Percentiles rank a stretch among this genome's conserved stretches.
These are phyloP conservation scores for Lycaena phlaeas DNA, from an alignment of 2,888 invertebrate genomes.

Conservation along the genomic window DNA sequence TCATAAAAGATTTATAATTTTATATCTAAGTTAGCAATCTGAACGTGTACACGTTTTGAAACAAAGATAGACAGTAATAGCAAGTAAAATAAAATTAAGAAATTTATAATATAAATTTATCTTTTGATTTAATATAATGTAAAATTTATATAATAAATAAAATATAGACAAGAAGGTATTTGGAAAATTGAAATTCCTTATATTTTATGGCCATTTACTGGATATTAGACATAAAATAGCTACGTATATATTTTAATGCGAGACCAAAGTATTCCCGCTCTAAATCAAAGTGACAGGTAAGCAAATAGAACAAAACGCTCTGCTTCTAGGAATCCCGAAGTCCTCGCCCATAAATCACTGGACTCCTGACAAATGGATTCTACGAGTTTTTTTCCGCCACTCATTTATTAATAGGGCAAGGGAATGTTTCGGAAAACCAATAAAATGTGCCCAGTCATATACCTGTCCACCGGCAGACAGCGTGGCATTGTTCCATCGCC, in stretches of 20 bases:
- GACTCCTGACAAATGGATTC: slow-evolving; percentile 70
- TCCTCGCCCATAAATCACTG: slow-evolving; percentile 67
- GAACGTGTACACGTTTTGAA: too few relatives aligned
- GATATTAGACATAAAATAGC: too few relatives aligned
- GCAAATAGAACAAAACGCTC: slow-evolving; percentile 69
- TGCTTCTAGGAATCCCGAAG: slow-evolving; percentile 66
- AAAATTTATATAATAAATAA: too few relatives aligned
- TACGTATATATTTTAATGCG: slow-evolving; percentile 16
- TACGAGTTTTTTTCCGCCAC: slow-evolving; percentile 63
- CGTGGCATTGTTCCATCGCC: slow-evolving; percentile 62
- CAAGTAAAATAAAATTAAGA: too few relatives aligned
- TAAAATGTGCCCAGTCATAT: slow-evolving; percentile 73
- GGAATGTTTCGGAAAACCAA: slow-evolving; percentile 72
- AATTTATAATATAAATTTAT: too few relatives aligned
- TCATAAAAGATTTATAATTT: too few relatives aligned
- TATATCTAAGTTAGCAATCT: too few relatives aligned
- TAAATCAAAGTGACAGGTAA: slow-evolving; percentile 71
- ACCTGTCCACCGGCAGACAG: slow-evolving; percentile 68
- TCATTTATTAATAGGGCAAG: slow-evolving; percentile 71
- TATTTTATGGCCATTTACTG: too few relatives aligned
- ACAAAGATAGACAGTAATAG: too few relatives aligned
- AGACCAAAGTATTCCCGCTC: slow-evolving; percentile 31
- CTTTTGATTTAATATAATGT: too few relatives aligned
- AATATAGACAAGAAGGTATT: too few relatives aligned
- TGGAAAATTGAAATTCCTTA: too few relatives aligned